Base-by-base conservation (phyloP, 1,140 invertebrate species). In the Wasmannia auropunctata region DNA sequence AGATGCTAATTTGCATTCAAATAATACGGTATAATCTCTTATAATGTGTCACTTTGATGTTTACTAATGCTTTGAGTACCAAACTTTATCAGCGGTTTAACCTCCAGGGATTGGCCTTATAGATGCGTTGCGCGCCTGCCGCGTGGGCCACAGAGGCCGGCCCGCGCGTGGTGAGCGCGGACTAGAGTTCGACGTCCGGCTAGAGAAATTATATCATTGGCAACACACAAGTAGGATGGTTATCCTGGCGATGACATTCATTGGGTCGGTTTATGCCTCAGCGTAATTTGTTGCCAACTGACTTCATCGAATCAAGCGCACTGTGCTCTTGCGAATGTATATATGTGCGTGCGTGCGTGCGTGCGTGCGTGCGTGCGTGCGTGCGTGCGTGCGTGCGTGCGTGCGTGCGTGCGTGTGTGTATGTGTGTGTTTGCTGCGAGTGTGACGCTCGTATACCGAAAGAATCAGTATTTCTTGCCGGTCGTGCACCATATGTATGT, bases 161-260 rank as follows among this genome's bases (percentile, higher is more conserved):
- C 4, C 22, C 34, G 54, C 31, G 87, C 86, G 88, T 89, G 84
- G 40, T 16, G 8, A 34, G 37, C 40, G 11, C 62, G 31, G 43
- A 86, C 77, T 83, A 87, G 89, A 91, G 92, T 92, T 92, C 92
- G 92, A 92, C 89, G 92, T 92, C 91, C 92, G 89, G 89, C 86
- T 88, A 92, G 89, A 85, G 88, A 90, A 92, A 92, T 92, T 88
- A 91, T 92, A 89, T 87, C 88, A 92, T 91, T 86, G 79, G 65
- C 79, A 72, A 43, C 79, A 51, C 25, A 40, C 63, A 70, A 70
- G 79, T 81, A 72, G 79, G 79, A 81, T 40, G 79, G 8, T 51
- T 72, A 81, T 72, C 65, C 58, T 79, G n/a, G 49, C 65, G 58
- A 81, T 81, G 79, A 72, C 79, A 56, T 72, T 81, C 58, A 79